Percentiles rank a stretch among this genome's conserved stretches.
These are phyloP conservation scores for Neoascia interrupta DNA, from an alignment of 2,888 invertebrate genomes.

Conservation along the genomic window DNA sequence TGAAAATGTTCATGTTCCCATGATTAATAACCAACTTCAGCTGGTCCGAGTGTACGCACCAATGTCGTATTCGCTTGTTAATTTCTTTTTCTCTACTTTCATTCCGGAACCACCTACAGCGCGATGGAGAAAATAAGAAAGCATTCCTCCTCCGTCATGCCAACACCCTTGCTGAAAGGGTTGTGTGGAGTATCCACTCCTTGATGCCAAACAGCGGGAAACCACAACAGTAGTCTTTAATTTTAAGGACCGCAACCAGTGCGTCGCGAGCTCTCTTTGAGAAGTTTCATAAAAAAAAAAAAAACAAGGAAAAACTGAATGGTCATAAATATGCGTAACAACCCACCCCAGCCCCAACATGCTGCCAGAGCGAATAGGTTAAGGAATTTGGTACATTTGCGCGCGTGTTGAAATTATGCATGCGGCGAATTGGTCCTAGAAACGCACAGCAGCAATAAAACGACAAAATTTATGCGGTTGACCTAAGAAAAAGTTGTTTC, in stretches of 20 bases:
- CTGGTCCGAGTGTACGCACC: slow-evolving; percentile 55
- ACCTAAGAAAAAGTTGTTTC: slow-evolving; percentile 58
- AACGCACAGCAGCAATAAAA: slow-evolving; percentile 72
- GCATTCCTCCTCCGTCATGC: slow-evolving; percentile 12
- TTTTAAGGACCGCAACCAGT: slow-evolving; percentile 64
- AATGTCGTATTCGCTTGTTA: slow-evolving; percentile 48
- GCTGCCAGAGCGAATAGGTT: slow-evolving; percentile 51
- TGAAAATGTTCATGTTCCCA: slow-evolving; percentile 65
- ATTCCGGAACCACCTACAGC: slow-evolving; percentile 50
- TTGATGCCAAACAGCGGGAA: slow-evolving; percentile 57
- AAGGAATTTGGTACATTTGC: slow-evolving; percentile 63
- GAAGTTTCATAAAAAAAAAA: neutral
- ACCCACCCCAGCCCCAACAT: slow-evolving; percentile 32
- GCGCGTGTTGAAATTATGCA: slow-evolving; percentile 65
- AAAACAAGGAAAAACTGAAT: slow-evolving; percentile 2
- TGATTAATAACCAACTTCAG: slow-evolving; percentile 63
- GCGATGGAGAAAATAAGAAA: slow-evolving; percentile 23
- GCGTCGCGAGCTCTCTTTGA: slow-evolving; percentile 11
- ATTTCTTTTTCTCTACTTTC: slow-evolving; percentile 33
- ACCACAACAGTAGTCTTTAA: slow-evolving; percentile 63
- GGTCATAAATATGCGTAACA: slow-evolving; percentile 65
- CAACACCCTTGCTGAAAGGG: slow-evolving; percentile 17
- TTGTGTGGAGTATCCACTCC: slow-evolving; percentile 55
- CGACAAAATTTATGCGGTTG: slow-evolving; percentile 65
- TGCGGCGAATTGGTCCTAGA: slow-evolving; percentile 70